Percentiles rank a stretch among this genome's conserved stretches.
phyloP scores from a whole-genome alignment of 2,888 invertebrate genomes.

The Phragmatobia fuliginosa region DNA sequence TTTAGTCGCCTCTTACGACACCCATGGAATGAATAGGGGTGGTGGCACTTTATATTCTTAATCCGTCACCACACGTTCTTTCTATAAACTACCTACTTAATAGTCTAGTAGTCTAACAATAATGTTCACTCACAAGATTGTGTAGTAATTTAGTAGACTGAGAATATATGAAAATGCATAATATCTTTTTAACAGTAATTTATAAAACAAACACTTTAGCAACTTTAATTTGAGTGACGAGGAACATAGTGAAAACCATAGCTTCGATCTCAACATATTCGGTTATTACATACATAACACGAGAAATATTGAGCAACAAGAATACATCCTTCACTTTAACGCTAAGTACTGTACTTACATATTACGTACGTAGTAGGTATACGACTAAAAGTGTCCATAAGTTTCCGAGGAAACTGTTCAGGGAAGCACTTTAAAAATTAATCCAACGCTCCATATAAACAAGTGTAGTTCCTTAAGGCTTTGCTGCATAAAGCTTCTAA shows the following conservation, averaged over 20 bases:
- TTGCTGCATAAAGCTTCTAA: not conserved
- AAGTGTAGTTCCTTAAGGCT: constrained; percentile 5
- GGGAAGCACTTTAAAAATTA: constrained; percentile 29
- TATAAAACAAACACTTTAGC: too few relatives aligned
- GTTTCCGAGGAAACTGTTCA: constrained; percentile 31
- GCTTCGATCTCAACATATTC: not conserved
- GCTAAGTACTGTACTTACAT: constrained; percentile 33
- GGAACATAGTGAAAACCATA: not conserved
- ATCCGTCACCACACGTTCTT: too few relatives aligned
- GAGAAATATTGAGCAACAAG: constrained; percentile 1
- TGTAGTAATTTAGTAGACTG: not conserved
- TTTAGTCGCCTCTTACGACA: too few relatives aligned
- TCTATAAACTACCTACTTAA: too few relatives aligned
- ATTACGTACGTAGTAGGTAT: constrained; percentile 14
- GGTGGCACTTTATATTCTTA: too few relatives aligned
- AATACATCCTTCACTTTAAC: constrained; percentile 26
- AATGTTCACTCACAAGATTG: not conserved
- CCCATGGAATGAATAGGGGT: too few relatives aligned
- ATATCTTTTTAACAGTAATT: too few relatives aligned
- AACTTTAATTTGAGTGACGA: not conserved
- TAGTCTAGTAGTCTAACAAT: not conserved
- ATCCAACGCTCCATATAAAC: constrained; percentile 23
- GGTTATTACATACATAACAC: constrained; percentile 2
- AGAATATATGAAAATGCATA: too few relatives aligned
- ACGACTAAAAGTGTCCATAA: constrained; percentile 40